Conservation (phyloP, 2,113 vertebrate genomes). For the Eulemur rufifrons region DNA sequence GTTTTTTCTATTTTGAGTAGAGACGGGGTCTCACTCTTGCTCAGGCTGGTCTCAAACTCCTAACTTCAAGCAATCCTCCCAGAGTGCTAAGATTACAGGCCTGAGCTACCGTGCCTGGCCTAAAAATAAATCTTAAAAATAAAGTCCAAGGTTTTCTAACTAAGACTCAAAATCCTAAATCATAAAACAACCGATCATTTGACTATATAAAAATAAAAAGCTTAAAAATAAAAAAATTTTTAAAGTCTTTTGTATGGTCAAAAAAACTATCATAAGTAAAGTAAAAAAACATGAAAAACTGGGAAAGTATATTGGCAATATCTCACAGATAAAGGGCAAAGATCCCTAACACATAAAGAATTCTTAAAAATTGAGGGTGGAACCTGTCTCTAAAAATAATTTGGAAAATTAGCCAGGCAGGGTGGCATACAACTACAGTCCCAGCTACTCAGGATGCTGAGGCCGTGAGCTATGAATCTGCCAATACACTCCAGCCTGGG, state of each 20-base stretch:
- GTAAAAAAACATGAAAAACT: not conserved
- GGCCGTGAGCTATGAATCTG: too few species aligned
- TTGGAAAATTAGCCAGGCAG: too few species aligned
- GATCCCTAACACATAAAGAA: not conserved
- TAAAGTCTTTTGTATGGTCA: not conserved
- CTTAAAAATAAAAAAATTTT: not conserved
- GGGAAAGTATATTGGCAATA: not conserved
- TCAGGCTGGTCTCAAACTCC: too few species aligned
- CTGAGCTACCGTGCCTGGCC: too few species aligned
- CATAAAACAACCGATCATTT: not conserved
- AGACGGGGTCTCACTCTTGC: too few species aligned
- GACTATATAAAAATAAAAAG: constrained; percentile 38
- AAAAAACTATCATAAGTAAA: not conserved
- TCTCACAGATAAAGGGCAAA: not conserved
- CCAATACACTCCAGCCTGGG: not conserved
- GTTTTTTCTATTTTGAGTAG: too few species aligned
- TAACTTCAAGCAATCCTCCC: too few species aligned
- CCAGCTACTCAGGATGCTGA: not conserved
- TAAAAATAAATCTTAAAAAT: not conserved
- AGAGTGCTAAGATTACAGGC: too few species aligned
- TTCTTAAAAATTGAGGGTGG: not conserved
- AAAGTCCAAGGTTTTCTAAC: not conserved
- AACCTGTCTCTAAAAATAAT: too few species aligned
- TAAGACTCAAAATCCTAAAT: constrained; percentile 14
- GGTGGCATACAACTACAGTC: too few species aligned